Evolutionary conservation across 2,113 vertebrate genomes (phyloP).

Genomic region (Amia ocellicauda): DNA sequence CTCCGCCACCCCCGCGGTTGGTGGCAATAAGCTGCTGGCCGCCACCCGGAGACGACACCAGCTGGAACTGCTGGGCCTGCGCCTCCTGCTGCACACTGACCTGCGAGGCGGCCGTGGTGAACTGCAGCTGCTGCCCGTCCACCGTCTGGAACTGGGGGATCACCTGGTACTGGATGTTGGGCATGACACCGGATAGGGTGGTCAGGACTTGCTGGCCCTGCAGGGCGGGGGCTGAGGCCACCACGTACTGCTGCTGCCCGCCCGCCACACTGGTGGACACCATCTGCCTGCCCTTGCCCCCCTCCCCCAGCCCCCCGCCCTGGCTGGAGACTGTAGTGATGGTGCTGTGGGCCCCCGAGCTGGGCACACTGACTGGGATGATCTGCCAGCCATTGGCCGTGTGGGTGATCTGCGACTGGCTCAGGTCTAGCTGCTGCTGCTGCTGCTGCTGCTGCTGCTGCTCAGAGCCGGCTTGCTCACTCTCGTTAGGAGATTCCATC

Average conservation of each 20-base stretch:
- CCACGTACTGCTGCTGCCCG: slow-evolving; percentile 74
- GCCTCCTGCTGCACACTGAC: slow-evolving; percentile 79
- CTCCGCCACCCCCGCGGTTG: slow-evolving; percentile 44
- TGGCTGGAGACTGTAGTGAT: slow-evolving; percentile 66
- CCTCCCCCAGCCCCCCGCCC: slow-evolving; percentile 46
- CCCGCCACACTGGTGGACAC: slow-evolving; percentile 51
- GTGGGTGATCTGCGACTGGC: slow-evolving; percentile 77
- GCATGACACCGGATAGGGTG: slow-evolving; percentile 79
- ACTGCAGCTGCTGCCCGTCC: slow-evolving; percentile 89
- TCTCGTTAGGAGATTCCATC: slow-evolving; percentile 90
- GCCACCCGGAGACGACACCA: slow-evolving; percentile 71
- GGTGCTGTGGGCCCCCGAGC: slow-evolving; percentile 56
- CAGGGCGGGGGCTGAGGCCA: slow-evolving; percentile 71
- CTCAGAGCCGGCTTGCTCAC: slow-evolving; percentile 70
- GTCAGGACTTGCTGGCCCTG: slow-evolving; percentile 89
- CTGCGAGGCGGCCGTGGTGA: slow-evolving; percentile 65
- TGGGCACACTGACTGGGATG: slow-evolving; percentile 66
- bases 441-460: slow-evolving; percentile 62
- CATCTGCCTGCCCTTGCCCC: slow-evolving; percentile 67
- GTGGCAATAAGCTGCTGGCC: slow-evolving; percentile 85
- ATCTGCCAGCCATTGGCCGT: slow-evolving; percentile 90
- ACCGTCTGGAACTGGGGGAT: slow-evolving; percentile 95
- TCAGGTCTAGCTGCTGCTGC: slow-evolving; percentile 76
- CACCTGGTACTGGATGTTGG: slow-evolving; percentile 95
- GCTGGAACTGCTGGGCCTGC: slow-evolving; percentile 81